Evolutionary conservation across 2,888 invertebrate species (phyloP), one percentile per base, ranked within the genome.

Genomic region (Polydrusus tereticollis): DNA sequence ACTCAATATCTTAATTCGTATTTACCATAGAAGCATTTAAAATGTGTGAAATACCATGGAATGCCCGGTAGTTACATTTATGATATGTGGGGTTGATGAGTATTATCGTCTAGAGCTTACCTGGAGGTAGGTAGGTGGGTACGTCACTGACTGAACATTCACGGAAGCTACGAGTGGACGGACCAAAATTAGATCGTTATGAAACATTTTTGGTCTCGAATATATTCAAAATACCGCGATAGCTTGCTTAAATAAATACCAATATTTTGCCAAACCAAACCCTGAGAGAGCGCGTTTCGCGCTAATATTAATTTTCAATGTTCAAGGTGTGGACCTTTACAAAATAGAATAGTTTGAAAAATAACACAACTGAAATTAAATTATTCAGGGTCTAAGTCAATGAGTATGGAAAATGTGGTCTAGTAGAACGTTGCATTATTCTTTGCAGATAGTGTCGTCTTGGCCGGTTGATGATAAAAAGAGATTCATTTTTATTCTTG

Each of bases 121-220:
- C n/a, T n/a, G n/a, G n/a, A n/a, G n/a, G n/a, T n/a, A n/a, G n/a
- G 1, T 14, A 7, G 6, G 6, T 47, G 5, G 7, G 26, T 26
- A 26, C 50, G 14, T n/a, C 50, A 50, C 50, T 50, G 26, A n/a
- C 14, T 26, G 23, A 23, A 26, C 6, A 50, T 26, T 50, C 50
- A 50, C 50, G 50, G 50, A 50, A 50, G 50, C 26, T 26, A 26
- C 50, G 23, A 50, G n/a, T 26, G 23, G 50, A 26, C 50, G 50
- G 14, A 50, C 50, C 50, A 50, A 50, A 50, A 50, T 50, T 50
- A 50, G 50, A 23, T 50, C 50, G 50, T 50, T 50, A 50, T 50
- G 50, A 50, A 50, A 50, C 50, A 50, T 50, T 50, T 50, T 26
- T 50, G 50, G 23, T 50, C 50, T 50, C 50, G 47, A 50, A 50